Conservation (phyloP, 2,113 vertebrate species). For the Ceuthmochares aereus region DNA sequence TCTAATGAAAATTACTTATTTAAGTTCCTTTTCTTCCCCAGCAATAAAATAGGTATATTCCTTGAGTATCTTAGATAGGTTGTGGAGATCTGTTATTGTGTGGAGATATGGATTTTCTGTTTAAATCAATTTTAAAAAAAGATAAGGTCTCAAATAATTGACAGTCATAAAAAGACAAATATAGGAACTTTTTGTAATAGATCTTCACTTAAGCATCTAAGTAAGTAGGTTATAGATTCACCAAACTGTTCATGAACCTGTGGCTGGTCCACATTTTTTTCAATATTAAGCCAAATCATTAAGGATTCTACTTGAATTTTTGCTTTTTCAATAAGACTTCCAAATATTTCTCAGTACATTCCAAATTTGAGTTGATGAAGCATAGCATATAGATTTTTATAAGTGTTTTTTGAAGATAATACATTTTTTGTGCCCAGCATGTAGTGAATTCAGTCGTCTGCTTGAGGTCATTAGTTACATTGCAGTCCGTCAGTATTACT, state of each 20-base stretch:
- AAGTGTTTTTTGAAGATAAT: neutral
- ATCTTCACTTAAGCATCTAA: neutral
- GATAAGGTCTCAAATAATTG: neutral
- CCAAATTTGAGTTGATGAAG: neutral
- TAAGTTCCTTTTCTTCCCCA: neutral
- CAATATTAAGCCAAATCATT: neutral
- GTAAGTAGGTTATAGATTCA: neutral
- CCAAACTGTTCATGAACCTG: neutral
- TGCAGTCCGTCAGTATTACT: neutral
- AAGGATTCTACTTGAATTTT: neutral
- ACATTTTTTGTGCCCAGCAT: neutral
- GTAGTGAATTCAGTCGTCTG: neutral
- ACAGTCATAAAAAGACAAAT: neutral
- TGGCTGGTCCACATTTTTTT: neutral
- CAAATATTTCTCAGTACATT: neutral
- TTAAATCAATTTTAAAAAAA: neutral
- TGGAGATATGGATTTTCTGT: neutral
- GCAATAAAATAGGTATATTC: neutral
- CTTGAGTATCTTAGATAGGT: neutral
- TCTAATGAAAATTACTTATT: neutral
- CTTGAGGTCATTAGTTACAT: neutral
- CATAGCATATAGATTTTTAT: neutral
- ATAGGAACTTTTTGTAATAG: neutral
- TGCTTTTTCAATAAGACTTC: neutral
- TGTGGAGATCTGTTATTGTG: neutral